phyloP scores from a whole-genome alignment of 23 tunicate species.

The Trididemnum clinides region DNA sequence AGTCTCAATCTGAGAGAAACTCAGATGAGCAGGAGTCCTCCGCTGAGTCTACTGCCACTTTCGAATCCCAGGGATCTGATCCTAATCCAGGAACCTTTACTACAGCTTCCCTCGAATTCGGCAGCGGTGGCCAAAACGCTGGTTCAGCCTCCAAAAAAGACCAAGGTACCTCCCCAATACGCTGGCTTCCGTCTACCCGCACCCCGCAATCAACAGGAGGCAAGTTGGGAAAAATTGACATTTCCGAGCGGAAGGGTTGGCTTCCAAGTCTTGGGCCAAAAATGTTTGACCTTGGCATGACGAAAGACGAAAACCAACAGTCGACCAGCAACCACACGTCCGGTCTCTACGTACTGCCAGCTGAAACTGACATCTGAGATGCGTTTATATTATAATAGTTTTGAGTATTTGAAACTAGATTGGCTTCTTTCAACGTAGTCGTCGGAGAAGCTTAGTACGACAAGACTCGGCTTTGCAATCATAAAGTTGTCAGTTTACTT shows the following conservation, averaged over 20 bases:
- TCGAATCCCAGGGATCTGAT: background rate
- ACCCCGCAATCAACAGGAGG: background rate
- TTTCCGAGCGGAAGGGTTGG: conserved; percentile 81
- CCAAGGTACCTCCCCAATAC: conserved; percentile 82
- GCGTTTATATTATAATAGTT: no score
- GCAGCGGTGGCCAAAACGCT: conserved; percentile 4
- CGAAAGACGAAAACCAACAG: background rate
- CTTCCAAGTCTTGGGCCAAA: conserved; percentile 89
- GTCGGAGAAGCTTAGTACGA: no score
- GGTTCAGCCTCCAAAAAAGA: background rate
- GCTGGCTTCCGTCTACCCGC: conserved; percentile 54
- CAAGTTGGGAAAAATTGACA: conserved; percentile 52
- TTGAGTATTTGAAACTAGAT: no score
- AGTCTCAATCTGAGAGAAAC: conserved; percentile 38
- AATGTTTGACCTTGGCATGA: conserved; percentile 67
- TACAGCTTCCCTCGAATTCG: background rate
- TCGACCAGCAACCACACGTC: no score
- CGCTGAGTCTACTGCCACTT: background rate
- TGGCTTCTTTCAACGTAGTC: no score
- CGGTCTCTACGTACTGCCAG: no score
- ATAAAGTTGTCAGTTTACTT: no score
- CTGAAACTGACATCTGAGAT: no score
- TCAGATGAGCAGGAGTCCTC: background rate
- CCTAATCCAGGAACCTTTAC: background rate
- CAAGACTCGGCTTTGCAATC: no score